These are phyloP conservation scores for Norana najaformis DNA, from an alignment of 2,888 invertebrate species.

Conservation along the genomic window DNA sequence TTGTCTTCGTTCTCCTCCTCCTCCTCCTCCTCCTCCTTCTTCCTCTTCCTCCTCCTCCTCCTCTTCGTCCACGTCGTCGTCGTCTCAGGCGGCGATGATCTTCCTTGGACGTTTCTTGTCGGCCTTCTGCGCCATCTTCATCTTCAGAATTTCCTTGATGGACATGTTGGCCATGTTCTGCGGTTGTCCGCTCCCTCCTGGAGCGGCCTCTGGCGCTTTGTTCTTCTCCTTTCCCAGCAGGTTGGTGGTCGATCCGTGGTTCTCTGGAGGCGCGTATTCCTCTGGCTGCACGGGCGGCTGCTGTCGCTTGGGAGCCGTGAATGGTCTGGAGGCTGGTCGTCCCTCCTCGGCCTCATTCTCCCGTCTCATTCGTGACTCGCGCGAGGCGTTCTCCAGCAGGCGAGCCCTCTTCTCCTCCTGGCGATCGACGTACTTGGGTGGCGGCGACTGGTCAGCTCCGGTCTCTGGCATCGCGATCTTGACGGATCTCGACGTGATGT, in stretches of 20 bases:
- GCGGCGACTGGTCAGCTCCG: not conserved
- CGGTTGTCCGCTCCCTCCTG: not conserved
- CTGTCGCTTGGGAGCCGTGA: slow-evolving; percentile 28
- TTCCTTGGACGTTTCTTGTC: slow-evolving; percentile 37
- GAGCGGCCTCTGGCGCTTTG: not conserved
- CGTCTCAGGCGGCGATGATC: slow-evolving; percentile 35
- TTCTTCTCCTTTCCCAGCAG: slow-evolving; percentile 33
- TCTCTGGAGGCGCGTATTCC: not conserved
- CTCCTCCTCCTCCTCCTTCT: not conserved
- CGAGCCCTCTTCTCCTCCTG: slow-evolving; percentile 35
- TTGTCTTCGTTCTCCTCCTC: not conserved
- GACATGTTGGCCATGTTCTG: slow-evolving; percentile 30
- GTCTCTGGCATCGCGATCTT: slow-evolving; percentile 20
- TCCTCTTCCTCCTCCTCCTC: not conserved
- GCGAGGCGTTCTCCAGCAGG: slow-evolving; percentile 38
- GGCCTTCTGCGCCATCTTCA: slow-evolving; percentile 37
- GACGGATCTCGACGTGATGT: not conserved
- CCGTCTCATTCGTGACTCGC: slow-evolving; percentile 33
- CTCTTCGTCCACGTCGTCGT: not conserved
- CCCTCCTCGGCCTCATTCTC: slow-evolving; percentile 29
- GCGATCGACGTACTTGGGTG: slow-evolving; percentile 17
- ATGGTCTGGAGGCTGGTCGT: not conserved
- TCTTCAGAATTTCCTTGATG: slow-evolving; percentile 39
- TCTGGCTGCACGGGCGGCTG: not conserved
- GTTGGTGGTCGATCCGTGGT: slow-evolving; percentile 33